Conservation (phyloP, 2,113 vertebrate species). For the Malurus alboscapulatus region DNA sequence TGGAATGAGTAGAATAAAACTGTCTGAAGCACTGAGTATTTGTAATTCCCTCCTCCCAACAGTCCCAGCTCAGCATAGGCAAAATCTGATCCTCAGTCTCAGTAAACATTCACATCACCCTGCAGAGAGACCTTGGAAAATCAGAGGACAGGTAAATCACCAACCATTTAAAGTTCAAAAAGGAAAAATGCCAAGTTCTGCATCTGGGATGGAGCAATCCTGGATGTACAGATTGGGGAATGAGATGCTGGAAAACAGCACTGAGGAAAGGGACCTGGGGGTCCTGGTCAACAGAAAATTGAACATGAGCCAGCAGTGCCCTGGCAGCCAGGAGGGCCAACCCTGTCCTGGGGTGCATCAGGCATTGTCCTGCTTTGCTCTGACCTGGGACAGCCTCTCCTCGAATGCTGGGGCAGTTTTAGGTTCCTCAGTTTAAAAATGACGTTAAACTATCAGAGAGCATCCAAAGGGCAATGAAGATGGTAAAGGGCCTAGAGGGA, state of each 20-base stretch:
- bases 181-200: not conserved
- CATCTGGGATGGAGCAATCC: not conserved
- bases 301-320: accelerated
- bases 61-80: not conserved
- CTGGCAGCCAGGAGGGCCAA: accelerated
- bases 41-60: not conserved
- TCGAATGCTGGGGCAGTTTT: accelerated
- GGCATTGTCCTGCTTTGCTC: not conserved
- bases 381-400: accelerated
- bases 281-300: not conserved
- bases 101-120: not conserved
- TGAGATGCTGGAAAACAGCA: not conserved
- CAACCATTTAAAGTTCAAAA: not conserved
- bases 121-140: not conserved
- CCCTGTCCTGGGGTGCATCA: accelerated
- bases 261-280: not conserved
- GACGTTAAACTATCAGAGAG: not conserved
- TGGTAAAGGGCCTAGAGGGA: not conserved
- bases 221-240: not conserved
- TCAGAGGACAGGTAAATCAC: not conserved
- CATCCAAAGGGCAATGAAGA: not conserved
- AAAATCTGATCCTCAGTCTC: not conserved
- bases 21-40: not conserved
- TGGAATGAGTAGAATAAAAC: not conserved
- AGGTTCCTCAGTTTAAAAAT: not conserved